Evolutionary conservation across 2,888 invertebrate species (phyloP), one percentile per base, ranked within the genome.

Genomic region (Drosophila gaucha): DNA sequence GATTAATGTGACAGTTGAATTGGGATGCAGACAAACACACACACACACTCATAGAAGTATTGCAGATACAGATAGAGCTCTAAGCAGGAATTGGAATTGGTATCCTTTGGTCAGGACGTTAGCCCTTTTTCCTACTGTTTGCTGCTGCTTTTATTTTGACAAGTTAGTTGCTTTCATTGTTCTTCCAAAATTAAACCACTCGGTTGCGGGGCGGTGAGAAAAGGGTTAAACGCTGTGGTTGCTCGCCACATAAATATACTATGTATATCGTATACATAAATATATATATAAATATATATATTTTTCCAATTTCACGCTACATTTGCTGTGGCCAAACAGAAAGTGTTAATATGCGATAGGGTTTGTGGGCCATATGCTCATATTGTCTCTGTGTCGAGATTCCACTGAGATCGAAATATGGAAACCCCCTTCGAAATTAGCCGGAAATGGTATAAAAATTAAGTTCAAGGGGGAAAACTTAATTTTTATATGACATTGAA

Each of bases 1-100:
- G 89, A 89, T 89, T 80, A 88, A 89, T 86, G 87, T 89, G 89
- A 89, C 89, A 89, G 89, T 89, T 88, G 89, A 86, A 88, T 83
- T 85, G 74, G 83, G 75, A 80, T 73, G 74, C 65, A 52, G 69
- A 74, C 74, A 69, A 60, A 66, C 64, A 70, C 41, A 69, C 57
- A 71, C 44, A 69, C 52, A 73, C 47, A 62, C 8, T 50, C 38
- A 77, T 69, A 68, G 56, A 58, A 43, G 60, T 50, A 64, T 16
- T 39, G 16, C 14, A 20, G 9, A 35, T 26, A 52, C 20, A 38
- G 36, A 52, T 49, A 28, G 16, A 26, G 26, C 22, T 24, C 28
- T 33, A 28, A 41, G 28, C 52, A 41, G 64, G 35, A 51, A 57
- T 38, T 35, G 51, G 36, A 52, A 56, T 56, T 39, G 71, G 41